Conservation (phyloP, 2,797 vertebrate genomes). For the Chanos chanos region DNA sequence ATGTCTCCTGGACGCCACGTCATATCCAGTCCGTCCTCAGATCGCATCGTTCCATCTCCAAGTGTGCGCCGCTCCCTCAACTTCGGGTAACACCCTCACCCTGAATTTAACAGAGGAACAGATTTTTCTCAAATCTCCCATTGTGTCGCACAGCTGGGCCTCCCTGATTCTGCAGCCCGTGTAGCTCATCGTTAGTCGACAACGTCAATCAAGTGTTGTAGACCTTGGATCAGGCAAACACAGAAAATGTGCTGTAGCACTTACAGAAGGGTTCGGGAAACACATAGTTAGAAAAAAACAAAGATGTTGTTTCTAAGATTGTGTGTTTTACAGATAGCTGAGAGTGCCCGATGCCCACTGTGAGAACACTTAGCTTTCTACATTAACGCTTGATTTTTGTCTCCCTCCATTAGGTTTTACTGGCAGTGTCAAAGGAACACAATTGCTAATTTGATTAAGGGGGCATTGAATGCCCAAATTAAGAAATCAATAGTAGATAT, state of each 20-base stretch:
- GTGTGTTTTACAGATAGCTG: conserved; percentile 27
- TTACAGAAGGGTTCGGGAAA: no score
- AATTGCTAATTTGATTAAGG: conserved; percentile 50
- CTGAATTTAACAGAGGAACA: no score
- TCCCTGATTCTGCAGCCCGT: no score
- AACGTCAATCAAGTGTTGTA: no score
- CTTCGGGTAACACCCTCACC: conserved; percentile 79
- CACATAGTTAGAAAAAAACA: no score
- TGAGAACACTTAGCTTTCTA: conserved; percentile 33
- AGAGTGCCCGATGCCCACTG: conserved; percentile 27
- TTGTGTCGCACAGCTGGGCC: no score
- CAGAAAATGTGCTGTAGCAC: no score
- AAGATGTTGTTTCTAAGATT: no score
- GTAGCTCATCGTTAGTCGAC: no score
- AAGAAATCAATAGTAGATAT: conserved; percentile 52
- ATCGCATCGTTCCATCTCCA: conserved; percentile 85
- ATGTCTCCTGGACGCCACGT: conserved; percentile 98
- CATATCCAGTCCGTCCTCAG: conserved; percentile 86
- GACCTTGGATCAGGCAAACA: no score
- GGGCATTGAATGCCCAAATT: conserved; percentile 46
- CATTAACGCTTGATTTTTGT: conserved; percentile 30
- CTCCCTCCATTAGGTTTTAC: conserved; percentile 36
- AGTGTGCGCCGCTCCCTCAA: conserved; percentile 85
- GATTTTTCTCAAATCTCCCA: no score
- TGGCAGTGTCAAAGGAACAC: conserved; percentile 41